A percentile compares a stretch with the other conserved stretches of the same genome.
phyloP scores from a whole-genome alignment of 2,888 invertebrate genomes.

The Eudemis profundana region DNA sequence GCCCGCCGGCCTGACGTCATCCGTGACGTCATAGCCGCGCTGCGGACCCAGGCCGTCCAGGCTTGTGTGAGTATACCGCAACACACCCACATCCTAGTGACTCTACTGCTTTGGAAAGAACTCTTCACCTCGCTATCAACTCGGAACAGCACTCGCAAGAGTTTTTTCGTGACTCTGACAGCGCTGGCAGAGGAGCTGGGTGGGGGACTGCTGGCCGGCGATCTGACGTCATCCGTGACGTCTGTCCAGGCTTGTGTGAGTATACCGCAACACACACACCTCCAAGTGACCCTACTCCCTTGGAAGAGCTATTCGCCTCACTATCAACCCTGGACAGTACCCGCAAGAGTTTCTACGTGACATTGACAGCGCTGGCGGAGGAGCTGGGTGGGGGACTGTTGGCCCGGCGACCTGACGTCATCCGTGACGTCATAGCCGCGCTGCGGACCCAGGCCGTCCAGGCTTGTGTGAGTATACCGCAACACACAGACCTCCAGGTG shows the following conservation, averaged over 20 bases:
- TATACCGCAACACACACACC: constrained; percentile 24
- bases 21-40: constrained; percentile 51
- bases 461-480: constrained; percentile 60
- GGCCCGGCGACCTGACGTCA: constrained; percentile 49
- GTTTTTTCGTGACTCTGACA: constrained; percentile 61
- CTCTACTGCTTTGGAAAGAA: constrained; percentile 44
- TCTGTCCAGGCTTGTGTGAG: constrained; percentile 67
- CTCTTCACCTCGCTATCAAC: constrained; percentile 65
- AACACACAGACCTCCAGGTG: constrained; percentile 51
- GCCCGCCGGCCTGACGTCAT: constrained; percentile 51
- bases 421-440: constrained; percentile 52
- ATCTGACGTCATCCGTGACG: constrained; percentile 51
- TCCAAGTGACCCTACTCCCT: constrained; percentile 56
- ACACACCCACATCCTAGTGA: too few relatives aligned
- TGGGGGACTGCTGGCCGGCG: constrained; percentile 50
- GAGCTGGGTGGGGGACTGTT: constrained; percentile 55
- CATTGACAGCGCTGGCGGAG: constrained; percentile 55
- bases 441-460: constrained; percentile 61
- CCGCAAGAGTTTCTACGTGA: constrained; percentile 64
- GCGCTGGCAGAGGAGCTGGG: constrained; percentile 57
- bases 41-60: constrained; percentile 60
- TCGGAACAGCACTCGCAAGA: constrained; percentile 57
- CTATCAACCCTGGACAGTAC: constrained; percentile 58
- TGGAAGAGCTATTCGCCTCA: constrained; percentile 62
- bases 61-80: constrained; percentile 60